These are phyloP conservation scores for Cephus spinipes DNA, from an alignment of 2,888 invertebrate species.

Conservation along the genomic window DNA sequence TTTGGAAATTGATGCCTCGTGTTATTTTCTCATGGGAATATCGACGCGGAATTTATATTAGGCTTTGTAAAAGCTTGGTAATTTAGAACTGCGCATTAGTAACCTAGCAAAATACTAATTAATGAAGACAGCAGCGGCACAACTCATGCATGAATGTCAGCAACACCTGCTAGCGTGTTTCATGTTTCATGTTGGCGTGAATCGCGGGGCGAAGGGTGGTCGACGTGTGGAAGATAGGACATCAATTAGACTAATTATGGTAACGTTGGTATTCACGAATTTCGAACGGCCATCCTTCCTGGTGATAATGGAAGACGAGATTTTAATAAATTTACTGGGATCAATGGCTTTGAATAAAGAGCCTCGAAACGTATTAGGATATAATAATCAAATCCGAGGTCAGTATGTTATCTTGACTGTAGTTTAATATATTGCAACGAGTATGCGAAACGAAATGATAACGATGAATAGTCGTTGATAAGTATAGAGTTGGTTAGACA, in stretches of 20 bases:
- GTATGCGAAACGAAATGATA: not conserved
- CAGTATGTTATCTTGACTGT: not conserved
- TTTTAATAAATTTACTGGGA: not conserved
- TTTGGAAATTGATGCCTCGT: not conserved
- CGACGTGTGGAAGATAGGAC: constrained; percentile 40
- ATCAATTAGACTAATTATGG: constrained; percentile 61
- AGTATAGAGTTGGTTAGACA: not conserved
- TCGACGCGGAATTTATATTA: not conserved
- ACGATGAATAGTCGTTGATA: not conserved
- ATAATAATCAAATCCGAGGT: not conserved
- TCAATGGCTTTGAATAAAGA: not conserved
- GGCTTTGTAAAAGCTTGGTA: not conserved
- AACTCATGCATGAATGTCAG: constrained; percentile 52
- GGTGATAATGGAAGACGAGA: not conserved
- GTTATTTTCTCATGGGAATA: not conserved
- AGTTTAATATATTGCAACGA: not conserved
- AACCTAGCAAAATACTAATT: constrained; percentile 50
- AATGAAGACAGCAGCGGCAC: constrained; percentile 54
- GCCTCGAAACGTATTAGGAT: not conserved
- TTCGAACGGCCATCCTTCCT: not conserved
- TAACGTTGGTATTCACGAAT: not conserved
- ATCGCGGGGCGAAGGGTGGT: constrained; percentile 15
- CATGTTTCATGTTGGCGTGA: constrained; percentile 39
- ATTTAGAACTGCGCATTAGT: not conserved
- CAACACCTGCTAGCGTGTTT: constrained; percentile 38